phyloP scores from a whole-genome alignment of 2,888 invertebrate genomes.

The Andrena dorsata region DNA sequence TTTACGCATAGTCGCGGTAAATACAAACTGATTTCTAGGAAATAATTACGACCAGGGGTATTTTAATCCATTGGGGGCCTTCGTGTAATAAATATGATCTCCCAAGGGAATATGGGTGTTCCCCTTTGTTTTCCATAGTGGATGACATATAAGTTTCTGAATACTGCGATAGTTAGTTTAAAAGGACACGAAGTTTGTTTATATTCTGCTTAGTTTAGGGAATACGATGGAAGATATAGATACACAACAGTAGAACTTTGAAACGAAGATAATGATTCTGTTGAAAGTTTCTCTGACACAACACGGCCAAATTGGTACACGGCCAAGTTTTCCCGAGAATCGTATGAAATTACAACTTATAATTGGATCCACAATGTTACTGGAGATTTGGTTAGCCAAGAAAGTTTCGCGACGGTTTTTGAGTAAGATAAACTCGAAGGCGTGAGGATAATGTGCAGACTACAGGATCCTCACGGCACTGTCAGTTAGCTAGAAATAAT shows the following conservation, averaged over 20 bases:
- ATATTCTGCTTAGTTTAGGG: background rate
- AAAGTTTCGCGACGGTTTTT: background rate
- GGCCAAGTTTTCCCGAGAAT: background rate
- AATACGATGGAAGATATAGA: background rate
- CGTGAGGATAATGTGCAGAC: background rate
- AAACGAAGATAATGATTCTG: background rate
- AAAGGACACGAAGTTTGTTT: background rate
- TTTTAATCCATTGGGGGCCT: no score
- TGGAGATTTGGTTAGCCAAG: background rate
- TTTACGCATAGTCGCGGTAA: background rate
- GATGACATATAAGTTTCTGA: no score
- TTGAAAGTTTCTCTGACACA: background rate
- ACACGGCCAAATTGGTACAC: background rate
- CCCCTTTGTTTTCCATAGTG: no score
- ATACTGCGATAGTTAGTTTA: no score
- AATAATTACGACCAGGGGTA: background rate
- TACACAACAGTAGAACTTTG: background rate
- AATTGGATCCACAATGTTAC: slow-evolving; percentile 7
- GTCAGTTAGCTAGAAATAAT: slow-evolving; percentile 10
- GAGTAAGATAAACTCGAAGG: background rate
- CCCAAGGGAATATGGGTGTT: no score
- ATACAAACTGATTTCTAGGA: background rate
- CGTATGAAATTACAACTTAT: background rate
- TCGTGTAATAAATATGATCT: no score
- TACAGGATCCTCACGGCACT: background rate